Percentiles rank a stretch among this genome's conserved stretches.
Evolutionary conservation across 2,113 vertebrate genomes (phyloP).

Genomic region (Alexandromys fortis): DNA sequence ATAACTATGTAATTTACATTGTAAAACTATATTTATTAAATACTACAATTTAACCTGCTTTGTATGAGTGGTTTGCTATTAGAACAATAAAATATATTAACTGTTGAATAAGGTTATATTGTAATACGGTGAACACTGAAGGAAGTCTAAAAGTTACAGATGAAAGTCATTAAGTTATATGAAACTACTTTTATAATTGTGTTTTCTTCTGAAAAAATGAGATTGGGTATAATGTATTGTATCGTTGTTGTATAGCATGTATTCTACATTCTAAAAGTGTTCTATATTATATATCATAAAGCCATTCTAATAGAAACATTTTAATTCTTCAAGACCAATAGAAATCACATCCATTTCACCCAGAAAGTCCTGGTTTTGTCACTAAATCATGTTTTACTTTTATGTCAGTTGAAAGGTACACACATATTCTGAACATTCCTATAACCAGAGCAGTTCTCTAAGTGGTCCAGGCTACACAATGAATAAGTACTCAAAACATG

Average conservation of each 20-base stretch:
- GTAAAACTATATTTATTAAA: background rate
- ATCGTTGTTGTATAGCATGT: background rate
- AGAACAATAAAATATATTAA: background rate
- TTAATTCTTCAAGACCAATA: background rate
- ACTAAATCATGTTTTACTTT: conserved; percentile 23
- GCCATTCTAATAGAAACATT: background rate
- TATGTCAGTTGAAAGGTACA: background rate
- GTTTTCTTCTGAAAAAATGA: conserved; percentile 53
- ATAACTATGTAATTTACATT: conserved; percentile 30
- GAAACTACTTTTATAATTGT: background rate
- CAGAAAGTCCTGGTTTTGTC: conserved; percentile 47
- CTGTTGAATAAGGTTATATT: conserved; percentile 12
- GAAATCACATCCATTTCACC: conserved; percentile 14
- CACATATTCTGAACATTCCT: background rate
- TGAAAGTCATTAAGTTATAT: background rate
- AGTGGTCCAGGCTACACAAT: background rate
- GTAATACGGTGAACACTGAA: conserved; percentile 15
- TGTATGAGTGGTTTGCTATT: background rate
- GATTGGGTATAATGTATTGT: conserved; percentile 17
- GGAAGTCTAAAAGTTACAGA: conserved; percentile 14
- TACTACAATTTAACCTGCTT: background rate
- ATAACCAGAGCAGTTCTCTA: background rate
- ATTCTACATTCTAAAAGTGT: background rate
- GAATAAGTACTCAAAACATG: background rate
- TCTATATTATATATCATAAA: background rate